These are phyloP conservation scores for Drosophila ustulata DNA, from an alignment of 2,888 invertebrate genomes.

Conservation along the genomic window DNA sequence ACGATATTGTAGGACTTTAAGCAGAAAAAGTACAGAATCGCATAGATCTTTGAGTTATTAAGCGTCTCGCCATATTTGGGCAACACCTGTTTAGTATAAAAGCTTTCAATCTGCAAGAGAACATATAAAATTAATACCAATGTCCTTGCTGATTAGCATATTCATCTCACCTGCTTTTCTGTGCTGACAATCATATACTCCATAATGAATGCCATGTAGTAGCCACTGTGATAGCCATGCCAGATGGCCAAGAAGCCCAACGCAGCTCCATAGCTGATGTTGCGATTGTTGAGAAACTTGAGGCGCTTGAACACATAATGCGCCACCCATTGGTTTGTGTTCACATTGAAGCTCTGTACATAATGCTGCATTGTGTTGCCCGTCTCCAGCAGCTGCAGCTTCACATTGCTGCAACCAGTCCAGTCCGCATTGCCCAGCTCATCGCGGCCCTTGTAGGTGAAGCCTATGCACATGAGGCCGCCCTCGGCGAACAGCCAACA, in stretches of 20 bases:
- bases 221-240: constrained; percentile 98
- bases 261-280: constrained; percentile 92
- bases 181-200: constrained; percentile 95
- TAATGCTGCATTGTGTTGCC: constrained; percentile 94
- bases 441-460: constrained; percentile 87
- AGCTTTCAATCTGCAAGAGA: constrained; percentile 63
- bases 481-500: constrained; percentile 97
- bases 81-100: constrained; percentile 70
- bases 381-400: constrained; percentile 92
- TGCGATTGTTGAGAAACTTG: constrained; percentile 94
- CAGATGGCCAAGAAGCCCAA: constrained; percentile 95
- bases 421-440: constrained; percentile 93
- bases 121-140: background rate
- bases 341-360: constrained; percentile 96
- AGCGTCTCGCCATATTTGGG: constrained; percentile 71
- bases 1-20: constrained; percentile 91
- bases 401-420: constrained; percentile 96
- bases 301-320: constrained; percentile 97
- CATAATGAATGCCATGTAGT: constrained; percentile 96
- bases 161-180: constrained; percentile 91
- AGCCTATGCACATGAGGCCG: constrained; percentile 89
- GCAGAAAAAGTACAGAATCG: constrained; percentile 86
- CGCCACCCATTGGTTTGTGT: constrained; percentile 97
- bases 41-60: constrained; percentile 61
- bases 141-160: too few relatives aligned